These are phyloP conservation scores for Okapia johnstoni DNA, from an alignment of 2,113 vertebrate genomes.

Conservation along the genomic window DNA sequence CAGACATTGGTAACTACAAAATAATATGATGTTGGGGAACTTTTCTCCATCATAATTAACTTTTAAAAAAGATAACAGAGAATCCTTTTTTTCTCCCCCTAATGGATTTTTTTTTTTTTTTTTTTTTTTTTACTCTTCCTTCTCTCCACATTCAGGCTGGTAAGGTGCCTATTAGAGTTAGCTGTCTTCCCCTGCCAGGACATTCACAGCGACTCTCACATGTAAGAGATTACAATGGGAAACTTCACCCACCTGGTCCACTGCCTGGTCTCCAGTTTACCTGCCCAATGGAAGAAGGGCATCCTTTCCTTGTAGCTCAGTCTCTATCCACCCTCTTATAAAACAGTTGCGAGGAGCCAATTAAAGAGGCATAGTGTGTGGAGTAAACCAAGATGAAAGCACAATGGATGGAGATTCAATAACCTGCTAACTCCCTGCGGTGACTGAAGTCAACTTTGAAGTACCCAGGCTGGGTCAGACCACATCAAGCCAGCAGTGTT, in stretches of 20 bases:
- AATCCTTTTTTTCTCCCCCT: neutral
- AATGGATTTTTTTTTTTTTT: neutral
- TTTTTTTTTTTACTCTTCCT: neutral
- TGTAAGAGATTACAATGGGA: neutral
- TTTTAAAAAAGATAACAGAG: neutral
- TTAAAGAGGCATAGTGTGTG: slow-evolving; percentile 36
- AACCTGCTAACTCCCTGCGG: slow-evolving; percentile 9
- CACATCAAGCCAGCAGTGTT: slow-evolving; percentile 45
- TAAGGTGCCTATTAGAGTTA: neutral
- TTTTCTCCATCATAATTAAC: neutral
- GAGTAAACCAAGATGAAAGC: slow-evolving; percentile 64
- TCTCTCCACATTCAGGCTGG: neutral
- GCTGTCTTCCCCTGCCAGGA: neutral
- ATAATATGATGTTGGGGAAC: neutral
- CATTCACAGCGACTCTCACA: neutral
- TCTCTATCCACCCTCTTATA: slow-evolving; percentile 36
- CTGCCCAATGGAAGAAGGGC: neutral
- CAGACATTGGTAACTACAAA: neutral
- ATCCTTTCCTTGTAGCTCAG: neutral
- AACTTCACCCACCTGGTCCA: neutral
- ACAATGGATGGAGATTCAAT: slow-evolving; percentile 34
- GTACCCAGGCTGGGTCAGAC: slow-evolving; percentile 9
- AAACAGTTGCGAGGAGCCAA: slow-evolving; percentile 48
- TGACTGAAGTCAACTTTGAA: slow-evolving; percentile 67
- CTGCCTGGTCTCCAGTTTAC: neutral